phyloP scores from a whole-genome alignment of 2,797 vertebrate species.

The Glyptemys insculpta region DNA sequence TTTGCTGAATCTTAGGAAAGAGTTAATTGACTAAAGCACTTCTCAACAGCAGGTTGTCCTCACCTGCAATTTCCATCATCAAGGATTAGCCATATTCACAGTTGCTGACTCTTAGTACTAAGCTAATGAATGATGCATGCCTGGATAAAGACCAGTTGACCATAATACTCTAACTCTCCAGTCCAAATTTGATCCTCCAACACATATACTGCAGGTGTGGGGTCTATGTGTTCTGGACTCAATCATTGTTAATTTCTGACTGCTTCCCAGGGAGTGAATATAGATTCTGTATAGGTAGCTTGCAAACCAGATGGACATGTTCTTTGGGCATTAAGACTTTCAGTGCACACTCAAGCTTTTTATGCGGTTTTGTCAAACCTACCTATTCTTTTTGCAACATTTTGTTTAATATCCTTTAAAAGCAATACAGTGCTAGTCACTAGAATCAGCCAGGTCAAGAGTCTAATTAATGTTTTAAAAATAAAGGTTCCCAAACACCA shows the following conservation, averaged over 20 bases:
- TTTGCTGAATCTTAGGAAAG: constrained; percentile 73
- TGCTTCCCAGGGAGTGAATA: constrained; percentile 56
- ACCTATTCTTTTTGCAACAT: constrained; percentile 89
- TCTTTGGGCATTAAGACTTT: constrained; percentile 66
- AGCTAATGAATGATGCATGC: constrained; percentile 75
- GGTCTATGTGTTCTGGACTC: constrained; percentile 41
- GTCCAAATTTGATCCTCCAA: constrained; percentile 73
- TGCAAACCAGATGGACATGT: constrained; percentile 74
- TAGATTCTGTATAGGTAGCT: constrained; percentile 71
- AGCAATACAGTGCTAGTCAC: constrained; percentile 76
- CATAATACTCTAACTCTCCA: constrained; percentile 74
- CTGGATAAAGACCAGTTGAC: constrained; percentile 80
- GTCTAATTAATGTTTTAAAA: constrained; percentile 85
- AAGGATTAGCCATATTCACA: constrained; percentile 82
- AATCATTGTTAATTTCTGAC: constrained; percentile 66
- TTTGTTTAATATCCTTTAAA: constrained; percentile 88
- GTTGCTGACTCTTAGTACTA: constrained; percentile 80
- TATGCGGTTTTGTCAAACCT: constrained; percentile 76
- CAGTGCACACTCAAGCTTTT: constrained; percentile 41
- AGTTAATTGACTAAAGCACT: constrained; percentile 76
- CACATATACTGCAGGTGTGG: constrained; percentile 79
- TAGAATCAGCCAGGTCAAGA: constrained; percentile 80
- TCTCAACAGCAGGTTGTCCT: constrained; percentile 79
- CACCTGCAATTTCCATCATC: constrained; percentile 77
- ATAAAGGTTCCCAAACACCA: constrained; percentile 90